phyloP scores from a whole-genome alignment of 2,113 vertebrate genomes.

The Neodon shergylaensis region DNA sequence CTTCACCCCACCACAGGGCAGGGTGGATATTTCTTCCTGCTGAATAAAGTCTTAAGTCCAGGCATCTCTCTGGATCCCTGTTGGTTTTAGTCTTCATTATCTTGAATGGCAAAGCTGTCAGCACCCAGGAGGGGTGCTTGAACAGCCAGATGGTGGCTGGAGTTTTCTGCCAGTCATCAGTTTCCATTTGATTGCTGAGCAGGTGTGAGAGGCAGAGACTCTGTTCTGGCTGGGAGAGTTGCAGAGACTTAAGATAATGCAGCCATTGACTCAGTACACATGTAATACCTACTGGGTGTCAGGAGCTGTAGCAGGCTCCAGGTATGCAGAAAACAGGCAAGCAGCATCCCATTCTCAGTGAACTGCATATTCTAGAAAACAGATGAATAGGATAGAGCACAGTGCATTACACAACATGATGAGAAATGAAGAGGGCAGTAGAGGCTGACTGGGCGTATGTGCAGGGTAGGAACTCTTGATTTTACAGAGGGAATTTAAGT shows the following conservation, averaged over 20 bases:
- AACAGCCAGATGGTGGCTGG: slow-evolving; percentile 73
- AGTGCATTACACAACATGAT: too few species aligned
- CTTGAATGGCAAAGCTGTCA: slow-evolving; percentile 62
- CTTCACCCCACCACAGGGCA: not conserved
- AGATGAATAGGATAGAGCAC: rapidly evolving
- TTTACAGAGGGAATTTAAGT: not conserved
- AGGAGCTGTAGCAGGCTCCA: not conserved
- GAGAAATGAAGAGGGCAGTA: too few species aligned
- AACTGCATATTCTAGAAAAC: not conserved
- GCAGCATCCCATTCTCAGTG: too few species aligned
- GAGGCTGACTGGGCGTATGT: not conserved
- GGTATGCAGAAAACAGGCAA: not conserved
- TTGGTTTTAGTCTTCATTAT: slow-evolving; percentile 76
- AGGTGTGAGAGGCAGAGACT: not conserved
- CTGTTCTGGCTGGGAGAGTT: not conserved
- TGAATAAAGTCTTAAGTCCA: slow-evolving; percentile 69
- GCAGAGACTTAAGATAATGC: not conserved
- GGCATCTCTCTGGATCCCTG: not conserved
- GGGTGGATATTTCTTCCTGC: not conserved
- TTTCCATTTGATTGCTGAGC: slow-evolving; percentile 63
- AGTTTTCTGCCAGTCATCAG: slow-evolving; percentile 69
- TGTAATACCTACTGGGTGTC: not conserved
- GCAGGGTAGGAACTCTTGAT: not conserved
- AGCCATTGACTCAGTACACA: not conserved
- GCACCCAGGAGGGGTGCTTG: slow-evolving; percentile 57